Base-by-base conservation (phyloP, 2,797 vertebrate species). In the Tenualosa thibaudeaui region DNA sequence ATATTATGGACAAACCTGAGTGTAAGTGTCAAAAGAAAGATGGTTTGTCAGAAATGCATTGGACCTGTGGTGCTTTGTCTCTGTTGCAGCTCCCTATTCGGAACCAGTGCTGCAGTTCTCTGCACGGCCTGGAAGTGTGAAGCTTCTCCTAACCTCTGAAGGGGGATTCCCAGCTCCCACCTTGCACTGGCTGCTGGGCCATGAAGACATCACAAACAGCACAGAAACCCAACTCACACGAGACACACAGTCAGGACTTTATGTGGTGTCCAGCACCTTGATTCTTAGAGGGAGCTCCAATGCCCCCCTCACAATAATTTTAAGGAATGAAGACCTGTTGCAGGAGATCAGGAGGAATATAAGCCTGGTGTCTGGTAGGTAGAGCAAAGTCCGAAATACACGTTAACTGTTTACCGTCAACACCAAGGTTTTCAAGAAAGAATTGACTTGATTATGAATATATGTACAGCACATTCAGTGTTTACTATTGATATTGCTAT, bases 281-380 rank as follows among this genome's bases (percentile, higher is more conserved):
- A 49, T 49, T 49, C 46, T 49, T 49, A 4, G 7, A 49, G 46
- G 46, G 46, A 49, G 46, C 46, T 49, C 7, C 46, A 49, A 49
- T 49, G 46, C 46, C 46, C 1, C 4, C 7, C 46, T 49, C 54
- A 90, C 84, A 4, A 91, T 92, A 31, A 49, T 91, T 40, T 86
- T 92, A 46, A 82, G 81, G 82, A 90, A 92, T 83, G 50, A 82
- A 2, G 87, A 56, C 2, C 84, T 91, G 43, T 54, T 84, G 3
- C 90, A 92, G 85, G 81, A 90, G 56, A 87, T 91, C 65, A 88
- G 51, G 58, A 89, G 91, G 81, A 88, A 90, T 68, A 89, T 91
- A 68, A 60, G 26, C 24, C 68, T 91, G 2, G 71, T 81, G 13
- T 81, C 82, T 87, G 90, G 89, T 91, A 60, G 82, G 49, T 24